Evolutionary conservation across 2,113 vertebrate species (phyloP).

Genomic region (Propithecus coquereli): DNA sequence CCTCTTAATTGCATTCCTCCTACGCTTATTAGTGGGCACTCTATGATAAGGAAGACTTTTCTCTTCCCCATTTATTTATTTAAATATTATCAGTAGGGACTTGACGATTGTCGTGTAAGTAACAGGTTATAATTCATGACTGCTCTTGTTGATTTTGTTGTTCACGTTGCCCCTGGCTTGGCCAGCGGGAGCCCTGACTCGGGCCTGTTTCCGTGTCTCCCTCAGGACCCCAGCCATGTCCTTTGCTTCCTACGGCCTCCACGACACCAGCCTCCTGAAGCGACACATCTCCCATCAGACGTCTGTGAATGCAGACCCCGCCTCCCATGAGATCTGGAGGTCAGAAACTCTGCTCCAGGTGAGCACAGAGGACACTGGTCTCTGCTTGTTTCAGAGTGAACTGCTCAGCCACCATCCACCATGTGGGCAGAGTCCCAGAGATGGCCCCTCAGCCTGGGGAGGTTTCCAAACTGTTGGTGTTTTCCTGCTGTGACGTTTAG

Average conservation of each 20-base stretch:
- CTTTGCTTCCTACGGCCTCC: conserved; percentile 91
- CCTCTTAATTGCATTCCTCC: not conserved
- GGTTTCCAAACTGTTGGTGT: not conserved
- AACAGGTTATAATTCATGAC: not conserved
- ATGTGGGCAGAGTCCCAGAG: not conserved
- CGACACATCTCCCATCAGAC: conserved; percentile 95
- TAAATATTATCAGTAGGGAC: not conserved
- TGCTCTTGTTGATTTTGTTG: not conserved
- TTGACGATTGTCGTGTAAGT: not conserved
- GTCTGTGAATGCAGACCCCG: conserved; percentile 93
- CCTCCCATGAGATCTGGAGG: conserved; percentile 98
- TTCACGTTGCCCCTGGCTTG: not conserved
- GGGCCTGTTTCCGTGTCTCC: not conserved
- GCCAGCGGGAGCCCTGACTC: not conserved
- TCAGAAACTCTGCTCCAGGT: conserved; percentile 93
- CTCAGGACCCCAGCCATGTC: conserved; percentile 86
- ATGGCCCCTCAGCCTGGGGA: no score
- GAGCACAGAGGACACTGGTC: not conserved
- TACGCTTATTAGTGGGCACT: not conserved
- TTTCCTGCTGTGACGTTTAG: not conserved
- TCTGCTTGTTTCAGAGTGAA: not conserved
- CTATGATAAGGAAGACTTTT: not conserved
- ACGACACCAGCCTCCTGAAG: conserved; percentile 93
- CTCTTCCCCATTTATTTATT: not conserved
- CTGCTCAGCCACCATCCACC: not conserved